Evolutionary conservation across 2,113 vertebrate genomes (phyloP).

Genomic region (Protomyctophum bolini): DNA sequence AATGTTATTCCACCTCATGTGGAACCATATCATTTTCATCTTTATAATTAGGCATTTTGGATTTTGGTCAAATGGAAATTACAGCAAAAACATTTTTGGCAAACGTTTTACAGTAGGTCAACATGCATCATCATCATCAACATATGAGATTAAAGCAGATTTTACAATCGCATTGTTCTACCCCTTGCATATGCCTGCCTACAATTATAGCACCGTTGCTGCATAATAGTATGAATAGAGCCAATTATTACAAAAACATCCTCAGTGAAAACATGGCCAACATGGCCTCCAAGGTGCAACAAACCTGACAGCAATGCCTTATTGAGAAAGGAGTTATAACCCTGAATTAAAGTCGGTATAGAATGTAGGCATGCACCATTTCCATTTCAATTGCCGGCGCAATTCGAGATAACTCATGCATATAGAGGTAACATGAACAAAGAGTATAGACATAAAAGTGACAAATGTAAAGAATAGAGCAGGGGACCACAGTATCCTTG

Average conservation of each 20-base stretch:
- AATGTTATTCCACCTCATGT: conserved; percentile 5
- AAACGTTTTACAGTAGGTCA: conserved; percentile 32
- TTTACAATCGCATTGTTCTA: conserved; percentile 30
- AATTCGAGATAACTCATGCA: conserved; percentile 71
- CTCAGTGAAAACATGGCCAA: conserved; percentile 46
- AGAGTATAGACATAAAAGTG: conserved; percentile 72
- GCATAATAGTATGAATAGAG: conserved; percentile 13
- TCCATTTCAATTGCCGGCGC: conserved; percentile 68
- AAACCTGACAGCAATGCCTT: conserved; percentile 54
- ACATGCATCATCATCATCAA: no score
- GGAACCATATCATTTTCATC: conserved; percentile 21
- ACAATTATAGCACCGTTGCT: conserved; percentile 38
- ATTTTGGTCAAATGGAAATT: conserved; percentile 43
- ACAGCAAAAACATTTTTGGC: conserved; percentile 32
- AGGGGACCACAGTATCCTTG: conserved; percentile 59
- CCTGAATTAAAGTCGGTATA: conserved; percentile 42
- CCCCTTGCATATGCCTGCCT: conserved; percentile 19
- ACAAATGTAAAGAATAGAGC: conserved; percentile 70
- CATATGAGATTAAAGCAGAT: conserved; percentile 44
- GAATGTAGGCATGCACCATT: conserved; percentile 47
- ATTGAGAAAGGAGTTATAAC: conserved; percentile 60
- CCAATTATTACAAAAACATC: conserved; percentile 49
- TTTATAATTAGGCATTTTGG: conserved; percentile 53
- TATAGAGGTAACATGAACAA: conserved; percentile 67
- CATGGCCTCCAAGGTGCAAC: conserved; percentile 56